Conservation (phyloP, 1,140 invertebrate genomes). For the Plectrocnemia conspersa region DNA sequence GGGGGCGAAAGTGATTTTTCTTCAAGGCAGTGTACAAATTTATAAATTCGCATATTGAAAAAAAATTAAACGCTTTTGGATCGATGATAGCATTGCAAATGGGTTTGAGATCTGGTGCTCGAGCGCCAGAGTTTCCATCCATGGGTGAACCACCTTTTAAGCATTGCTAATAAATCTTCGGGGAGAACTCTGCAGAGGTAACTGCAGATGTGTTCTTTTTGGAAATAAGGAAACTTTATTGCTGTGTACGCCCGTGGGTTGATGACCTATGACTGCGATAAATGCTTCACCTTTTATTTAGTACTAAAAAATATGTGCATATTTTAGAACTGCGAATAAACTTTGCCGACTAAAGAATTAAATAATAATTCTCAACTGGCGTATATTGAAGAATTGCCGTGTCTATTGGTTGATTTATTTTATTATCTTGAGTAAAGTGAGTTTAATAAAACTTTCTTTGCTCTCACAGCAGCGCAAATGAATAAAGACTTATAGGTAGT, state of each 20-base stretch:
- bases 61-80: too few species aligned
- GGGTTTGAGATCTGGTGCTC: too few species aligned
- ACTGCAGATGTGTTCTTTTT: constrained; percentile 21
- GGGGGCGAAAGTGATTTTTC: constrained; percentile 20
- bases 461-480: constrained; percentile 7
- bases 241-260: constrained; percentile 18
- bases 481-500: constrained; percentile 18
- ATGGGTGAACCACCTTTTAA: constrained; percentile 22
- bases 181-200: constrained; percentile 17
- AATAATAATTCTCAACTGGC: neutral
- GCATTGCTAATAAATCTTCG: constrained; percentile 26
- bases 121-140: too few species aligned
- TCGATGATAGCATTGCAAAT: too few species aligned
- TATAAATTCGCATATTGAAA: too few species aligned
- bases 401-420: constrained; percentile 17
- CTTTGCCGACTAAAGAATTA: neutral
- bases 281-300: constrained; percentile 4
- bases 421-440: constrained; percentile 15
- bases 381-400: constrained; percentile 15
- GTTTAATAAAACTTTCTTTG: constrained; percentile 22
- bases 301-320: neutral
- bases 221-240: constrained; percentile 27
- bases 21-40: too few species aligned
- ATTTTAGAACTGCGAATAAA: neutral
- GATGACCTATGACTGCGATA: constrained; percentile 20